A percentile compares a stretch with the other conserved stretches of the same genome.
phyloP scores from a whole-genome alignment of 92 coral and sea anemone species.

The Parazoanthus swiftii region DNA sequence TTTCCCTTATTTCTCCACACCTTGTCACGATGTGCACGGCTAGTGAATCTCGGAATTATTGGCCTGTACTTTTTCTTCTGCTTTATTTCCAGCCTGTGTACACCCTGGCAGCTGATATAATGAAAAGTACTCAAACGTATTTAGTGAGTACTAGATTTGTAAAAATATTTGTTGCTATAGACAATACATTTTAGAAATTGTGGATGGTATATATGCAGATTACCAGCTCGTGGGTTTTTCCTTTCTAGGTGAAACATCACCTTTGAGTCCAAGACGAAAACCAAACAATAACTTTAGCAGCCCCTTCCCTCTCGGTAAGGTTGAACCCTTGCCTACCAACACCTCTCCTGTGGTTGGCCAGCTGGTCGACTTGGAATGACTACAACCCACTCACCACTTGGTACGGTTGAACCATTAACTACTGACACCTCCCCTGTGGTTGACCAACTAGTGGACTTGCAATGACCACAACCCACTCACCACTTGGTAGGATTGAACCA shows the following conservation, averaged over 20 bases:
- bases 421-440: neutral
- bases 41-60: no score
- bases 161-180: no score
- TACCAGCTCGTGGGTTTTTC: neutral
- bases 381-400: neutral
- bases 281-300: neutral
- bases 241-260: neutral
- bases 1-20: no score
- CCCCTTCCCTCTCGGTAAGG: neutral
- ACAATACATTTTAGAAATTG: neutral
- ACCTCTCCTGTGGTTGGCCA: slow-evolving; percentile 10
- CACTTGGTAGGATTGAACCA: neutral
- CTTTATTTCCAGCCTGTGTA: no score
- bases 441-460: slow-evolving; percentile 15
- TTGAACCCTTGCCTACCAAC: neutral
- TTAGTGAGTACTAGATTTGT: neutral
- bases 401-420: neutral
- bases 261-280: slow-evolving; percentile 6
- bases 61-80: no score
- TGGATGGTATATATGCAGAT: neutral
- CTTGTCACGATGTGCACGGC: no score
- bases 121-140: neutral
- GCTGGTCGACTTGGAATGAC: slow-evolving; percentile 19
- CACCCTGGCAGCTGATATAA: no score
- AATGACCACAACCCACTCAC: neutral